Percentiles rank a stretch among this genome's conserved stretches.
Evolutionary conservation across 1,140 invertebrate species (phyloP).

Genomic region (Hormaphis cornu): DNA sequence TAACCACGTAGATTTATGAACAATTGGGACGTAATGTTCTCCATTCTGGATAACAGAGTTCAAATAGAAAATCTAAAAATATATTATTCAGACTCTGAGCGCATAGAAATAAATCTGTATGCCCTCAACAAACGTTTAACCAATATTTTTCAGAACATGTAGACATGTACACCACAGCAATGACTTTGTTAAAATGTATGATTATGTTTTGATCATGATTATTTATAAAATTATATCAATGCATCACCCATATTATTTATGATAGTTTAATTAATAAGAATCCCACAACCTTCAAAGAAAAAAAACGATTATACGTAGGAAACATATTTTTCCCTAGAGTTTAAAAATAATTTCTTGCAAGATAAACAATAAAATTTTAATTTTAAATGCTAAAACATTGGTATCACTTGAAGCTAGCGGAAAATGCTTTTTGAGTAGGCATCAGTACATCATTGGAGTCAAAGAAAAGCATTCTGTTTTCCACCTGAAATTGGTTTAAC

Average conservation of each 20-base stretch:
- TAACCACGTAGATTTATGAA: too few relatives aligned
- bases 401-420: conserved; percentile 26
- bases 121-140: not conserved
- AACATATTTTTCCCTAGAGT: not conserved
- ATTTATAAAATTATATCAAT: not conserved
- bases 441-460: conserved; percentile 15
- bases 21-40: too few relatives aligned
- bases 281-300: conserved; percentile 22
- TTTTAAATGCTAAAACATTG: not conserved
- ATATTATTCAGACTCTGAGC: conserved; percentile 11
- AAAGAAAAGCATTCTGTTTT: conserved; percentile 6
- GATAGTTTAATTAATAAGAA: not conserved
- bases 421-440: conserved; percentile 24
- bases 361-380: not conserved
- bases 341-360: not conserved
- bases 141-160: not conserved
- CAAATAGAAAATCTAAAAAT: too few relatives aligned
- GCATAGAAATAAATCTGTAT: not conserved
- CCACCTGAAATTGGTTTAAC: conserved; percentile 9
- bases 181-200: not conserved
- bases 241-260: not conserved
- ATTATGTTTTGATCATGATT: not conserved
- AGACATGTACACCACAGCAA: not conserved
- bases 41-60: too few relatives aligned
- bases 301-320: not conserved